Base-by-base conservation (phyloP, 2,888 invertebrate genomes). In the Trissolcus japonicus region DNA sequence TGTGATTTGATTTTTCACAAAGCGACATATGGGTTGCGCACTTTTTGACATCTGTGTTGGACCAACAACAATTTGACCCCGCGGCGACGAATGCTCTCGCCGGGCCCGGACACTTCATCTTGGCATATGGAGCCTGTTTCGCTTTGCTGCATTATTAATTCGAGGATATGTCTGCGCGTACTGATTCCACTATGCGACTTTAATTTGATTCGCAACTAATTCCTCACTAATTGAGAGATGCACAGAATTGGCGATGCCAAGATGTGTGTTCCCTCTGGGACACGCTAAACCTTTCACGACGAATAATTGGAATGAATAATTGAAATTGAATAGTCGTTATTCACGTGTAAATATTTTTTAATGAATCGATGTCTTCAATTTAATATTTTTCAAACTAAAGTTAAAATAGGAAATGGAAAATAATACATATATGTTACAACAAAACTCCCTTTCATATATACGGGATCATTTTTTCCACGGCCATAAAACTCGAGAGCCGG, bases 21-120 rank as follows among this genome's bases (percentile, higher is more conserved):
- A 72, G 69, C 65, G 21, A 60, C 78, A 79, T 75, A 76, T 76
- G 79, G 71, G 71, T 63, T 69, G 76, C 63, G 78, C 77, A 71
- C 85, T 83, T 81, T 83, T 80, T 60, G 80, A 86, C 88, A 87
- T 87, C 87, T 87, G 87, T 87, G 87, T 88, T 88, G 87, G 80
- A 83, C 82, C 88, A 88, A 88, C 88, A 88, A 85, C 86, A 87
- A 86, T 86, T 83, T 80, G 66, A 80, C 78, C 82, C 83, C 77
- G 82, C 80, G 80, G 79, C 76, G 82, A 81, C 80, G 81, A 84
- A 83, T 80, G 81, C 84, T 71, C 77, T 2, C 14, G 50, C 35
- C 19, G 21, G 29, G 43, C 54, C 46, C 11, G n/a, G 19, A 48
- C 6, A 57, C 25, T 29, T 29, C 48, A 35, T 6, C 29, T 29